Conservation (phyloP, 2,113 vertebrate genomes). For the Limanda limanda region DNA sequence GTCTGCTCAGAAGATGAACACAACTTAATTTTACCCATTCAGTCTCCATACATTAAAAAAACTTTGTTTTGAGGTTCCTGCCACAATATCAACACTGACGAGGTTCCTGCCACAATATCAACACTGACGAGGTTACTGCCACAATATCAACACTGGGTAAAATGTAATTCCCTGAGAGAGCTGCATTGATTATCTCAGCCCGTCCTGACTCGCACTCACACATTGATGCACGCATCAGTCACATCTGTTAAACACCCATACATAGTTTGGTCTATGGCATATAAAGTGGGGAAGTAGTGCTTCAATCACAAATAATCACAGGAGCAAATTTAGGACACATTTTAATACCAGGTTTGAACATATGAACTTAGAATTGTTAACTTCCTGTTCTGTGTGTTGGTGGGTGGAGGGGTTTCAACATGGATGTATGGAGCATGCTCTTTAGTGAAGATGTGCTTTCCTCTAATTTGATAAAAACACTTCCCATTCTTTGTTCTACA, state of each 20-base stretch:
- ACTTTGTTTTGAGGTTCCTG: too few relatives aligned
- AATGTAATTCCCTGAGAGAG: not conserved
- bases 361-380: too few relatives aligned
- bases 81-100: not conserved
- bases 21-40: too few relatives aligned
- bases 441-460: not conserved
- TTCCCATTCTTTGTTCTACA: constrained; percentile 52
- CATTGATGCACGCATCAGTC: not conserved
- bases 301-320: too few relatives aligned
- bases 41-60: too few relatives aligned
- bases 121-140: not conserved
- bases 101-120: not conserved
- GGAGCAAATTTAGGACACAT: too few relatives aligned
- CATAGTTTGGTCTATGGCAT: too few relatives aligned
- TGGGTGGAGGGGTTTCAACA: not conserved
- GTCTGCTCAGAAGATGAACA: too few relatives aligned
- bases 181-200: not conserved
- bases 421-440: not conserved
- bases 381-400: not conserved
- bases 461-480: not conserved
- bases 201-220: not conserved
- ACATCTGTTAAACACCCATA: too few relatives aligned
- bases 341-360: too few relatives aligned
- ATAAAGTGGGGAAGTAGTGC: too few relatives aligned
- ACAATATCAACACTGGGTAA: too few relatives aligned